Evolutionary conservation across 37 sponge, comb jelly and placozoan species (phyloP).

Genomic region (Spongilla lacustris): DNA sequence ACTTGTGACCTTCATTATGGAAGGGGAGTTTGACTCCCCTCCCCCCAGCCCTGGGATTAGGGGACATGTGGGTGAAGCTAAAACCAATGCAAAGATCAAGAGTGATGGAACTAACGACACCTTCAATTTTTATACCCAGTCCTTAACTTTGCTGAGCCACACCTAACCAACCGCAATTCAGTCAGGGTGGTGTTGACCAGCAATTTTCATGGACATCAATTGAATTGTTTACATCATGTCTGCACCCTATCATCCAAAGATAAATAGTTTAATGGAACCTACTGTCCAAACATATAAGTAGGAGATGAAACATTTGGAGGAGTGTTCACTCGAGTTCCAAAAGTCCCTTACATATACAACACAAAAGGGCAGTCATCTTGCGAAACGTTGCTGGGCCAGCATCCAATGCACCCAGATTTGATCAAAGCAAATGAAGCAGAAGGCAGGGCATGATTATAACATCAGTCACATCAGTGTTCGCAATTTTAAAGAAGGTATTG

Average conservation of each 20-base stretch:
- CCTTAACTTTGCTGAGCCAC: no score
- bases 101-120: no score
- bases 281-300: slow-evolving; percentile 37
- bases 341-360: slow-evolving; percentile 20
- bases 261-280: slow-evolving; percentile 38
- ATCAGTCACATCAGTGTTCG: not conserved
- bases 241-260: slow-evolving; percentile 25
- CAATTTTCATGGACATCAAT: slow-evolving; percentile 3
- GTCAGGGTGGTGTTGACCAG: no score
- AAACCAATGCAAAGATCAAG: no score
- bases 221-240: slow-evolving; percentile 26
- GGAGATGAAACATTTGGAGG: slow-evolving; percentile 1
- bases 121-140: no score
- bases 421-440: slow-evolving; percentile 37
- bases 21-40: no score
- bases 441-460: not conserved
- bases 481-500: not conserved
- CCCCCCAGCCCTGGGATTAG: no score
- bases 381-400: slow-evolving; percentile 21
- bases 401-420: slow-evolving; percentile 15
- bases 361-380: slow-evolving; percentile 23
- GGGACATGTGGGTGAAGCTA: no score
- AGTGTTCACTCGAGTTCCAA: not conserved
- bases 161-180: no score
- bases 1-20: no score